Conservation (phyloP, 2,888 invertebrate genomes). For the Euplexia lucipara region DNA sequence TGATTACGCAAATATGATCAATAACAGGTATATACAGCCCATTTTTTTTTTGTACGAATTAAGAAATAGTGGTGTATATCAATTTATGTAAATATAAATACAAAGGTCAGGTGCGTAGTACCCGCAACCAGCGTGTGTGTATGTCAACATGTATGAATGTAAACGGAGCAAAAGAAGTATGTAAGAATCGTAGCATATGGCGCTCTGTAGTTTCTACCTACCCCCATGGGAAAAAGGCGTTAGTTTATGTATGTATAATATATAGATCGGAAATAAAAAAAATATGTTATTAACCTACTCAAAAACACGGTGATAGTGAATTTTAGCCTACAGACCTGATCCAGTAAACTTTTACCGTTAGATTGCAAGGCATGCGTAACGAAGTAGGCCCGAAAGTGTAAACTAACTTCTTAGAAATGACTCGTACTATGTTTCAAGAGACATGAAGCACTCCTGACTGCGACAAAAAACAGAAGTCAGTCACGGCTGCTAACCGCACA, state of each 20-base stretch:
- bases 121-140: no score
- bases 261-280: neutral
- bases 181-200: no score
- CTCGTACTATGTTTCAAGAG: neutral
- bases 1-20: no score
- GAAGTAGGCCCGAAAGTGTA: neutral
- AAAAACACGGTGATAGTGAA: neutral
- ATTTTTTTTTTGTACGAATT: no score
- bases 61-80: no score
- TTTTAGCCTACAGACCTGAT: neutral
- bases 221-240: no score
- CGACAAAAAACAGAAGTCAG: conserved; percentile 24
- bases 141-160: no score
- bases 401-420: conserved; percentile 4
- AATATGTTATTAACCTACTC: neutral
- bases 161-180: no score
- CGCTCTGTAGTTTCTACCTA: no score
- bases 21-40: no score
- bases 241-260: neutral
- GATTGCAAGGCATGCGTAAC: neutral
- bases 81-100: no score
- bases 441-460: neutral
- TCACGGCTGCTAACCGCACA: conserved; percentile 7
- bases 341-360: conserved; percentile 9
- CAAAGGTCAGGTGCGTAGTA: neutral